A percentile compares a stretch with the other conserved stretches of the same genome.
Evolutionary conservation across 2,113 vertebrate genomes (phyloP).

Genomic region (Furnarius figulus): DNA sequence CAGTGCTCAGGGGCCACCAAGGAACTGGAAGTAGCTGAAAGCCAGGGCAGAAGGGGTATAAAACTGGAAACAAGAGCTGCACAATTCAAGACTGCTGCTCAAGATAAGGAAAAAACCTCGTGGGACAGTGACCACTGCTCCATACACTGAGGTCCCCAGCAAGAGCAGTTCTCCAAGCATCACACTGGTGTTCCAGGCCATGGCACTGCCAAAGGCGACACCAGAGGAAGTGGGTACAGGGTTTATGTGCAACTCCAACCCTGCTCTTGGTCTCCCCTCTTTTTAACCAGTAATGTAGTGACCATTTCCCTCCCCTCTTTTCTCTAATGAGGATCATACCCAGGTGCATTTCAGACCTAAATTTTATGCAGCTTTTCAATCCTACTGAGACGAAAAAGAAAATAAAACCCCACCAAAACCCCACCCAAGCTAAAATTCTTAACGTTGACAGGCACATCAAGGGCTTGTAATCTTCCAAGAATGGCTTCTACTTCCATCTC

Average conservation of each 20-base stretch:
- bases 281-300: neutral
- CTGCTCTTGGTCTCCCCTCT: neutral
- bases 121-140: neutral
- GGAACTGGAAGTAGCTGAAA: neutral
- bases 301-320: neutral
- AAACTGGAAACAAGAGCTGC: neutral
- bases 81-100: neutral
- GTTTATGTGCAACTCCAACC: neutral
- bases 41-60: neutral
- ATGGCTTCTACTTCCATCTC: neutral
- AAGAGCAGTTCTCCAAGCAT: neutral
- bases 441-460: neutral
- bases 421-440: neutral
- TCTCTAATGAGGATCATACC: neutral
- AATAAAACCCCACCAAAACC: too few relatives aligned
- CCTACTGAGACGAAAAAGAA: neutral
- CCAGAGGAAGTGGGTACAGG: neutral
- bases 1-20: fast-evolving
- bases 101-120: fast-evolving
- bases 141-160: neutral
- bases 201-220: neutral
- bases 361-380: neutral
- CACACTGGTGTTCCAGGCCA: neutral
- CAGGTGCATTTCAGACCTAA: neutral
- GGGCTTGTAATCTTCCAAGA: neutral